Conservation (phyloP, 2,797 vertebrate genomes). For the Pygocentrus nattereri region DNA sequence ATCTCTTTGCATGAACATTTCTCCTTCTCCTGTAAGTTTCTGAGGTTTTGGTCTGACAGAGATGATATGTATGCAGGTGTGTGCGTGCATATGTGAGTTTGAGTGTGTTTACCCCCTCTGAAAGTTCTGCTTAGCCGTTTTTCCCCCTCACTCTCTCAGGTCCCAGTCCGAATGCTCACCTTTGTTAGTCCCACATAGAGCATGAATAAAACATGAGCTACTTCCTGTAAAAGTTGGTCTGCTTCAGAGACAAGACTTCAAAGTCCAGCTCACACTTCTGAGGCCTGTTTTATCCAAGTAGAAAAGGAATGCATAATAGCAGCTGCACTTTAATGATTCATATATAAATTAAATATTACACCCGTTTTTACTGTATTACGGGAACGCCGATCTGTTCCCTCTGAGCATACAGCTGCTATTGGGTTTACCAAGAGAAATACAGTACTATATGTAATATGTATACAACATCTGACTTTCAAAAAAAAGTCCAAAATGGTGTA, state of each 20-base stretch:
- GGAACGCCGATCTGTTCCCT: slow-evolving; percentile 54
- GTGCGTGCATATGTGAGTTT: slow-evolving; percentile 55
- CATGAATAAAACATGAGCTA: slow-evolving; percentile 86
- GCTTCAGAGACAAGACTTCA: slow-evolving; percentile 93
- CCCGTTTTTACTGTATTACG: slow-evolving; percentile 80
- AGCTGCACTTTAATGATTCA: slow-evolving; percentile 85
- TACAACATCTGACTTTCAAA: neutral
- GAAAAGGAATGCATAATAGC: slow-evolving; percentile 96
- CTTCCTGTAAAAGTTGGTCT: slow-evolving; percentile 83
- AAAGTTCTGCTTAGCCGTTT: slow-evolving; percentile 74
- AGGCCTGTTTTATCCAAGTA: slow-evolving; percentile 97
- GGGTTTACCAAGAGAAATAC: slow-evolving; percentile 35
- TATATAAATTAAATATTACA: slow-evolving; percentile 87
- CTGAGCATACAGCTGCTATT: slow-evolving; percentile 31
- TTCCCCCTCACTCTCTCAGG: slow-evolving; percentile 65
- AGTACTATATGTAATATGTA: slow-evolving; percentile 8
- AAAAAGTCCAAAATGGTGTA: neutral
- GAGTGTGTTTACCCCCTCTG: slow-evolving; percentile 60
- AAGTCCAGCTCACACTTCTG: slow-evolving; percentile 92
- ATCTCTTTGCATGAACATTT: too few species aligned
- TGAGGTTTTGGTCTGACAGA: slow-evolving; percentile 37
- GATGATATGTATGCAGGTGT: slow-evolving; percentile 47
- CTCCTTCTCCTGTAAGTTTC: slow-evolving; percentile 30
- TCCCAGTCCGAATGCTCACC: slow-evolving; percentile 77
- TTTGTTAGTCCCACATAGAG: slow-evolving; percentile 78